Base-by-base conservation (phyloP, 2,113 vertebrate species). In the Semnornis frantzii region DNA sequence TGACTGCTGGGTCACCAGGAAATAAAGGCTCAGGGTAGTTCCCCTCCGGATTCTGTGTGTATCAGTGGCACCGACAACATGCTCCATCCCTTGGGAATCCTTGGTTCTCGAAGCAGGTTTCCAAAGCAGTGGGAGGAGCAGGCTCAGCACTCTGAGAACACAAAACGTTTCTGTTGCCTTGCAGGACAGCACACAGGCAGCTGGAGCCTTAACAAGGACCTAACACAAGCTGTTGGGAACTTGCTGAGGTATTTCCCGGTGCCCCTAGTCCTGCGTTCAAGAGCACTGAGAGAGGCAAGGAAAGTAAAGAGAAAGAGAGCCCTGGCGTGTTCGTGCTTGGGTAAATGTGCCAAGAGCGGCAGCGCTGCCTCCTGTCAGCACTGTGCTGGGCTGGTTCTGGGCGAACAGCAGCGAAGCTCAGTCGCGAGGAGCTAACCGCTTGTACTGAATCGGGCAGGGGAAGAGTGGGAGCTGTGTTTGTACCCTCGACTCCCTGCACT, bases 301-400 rank as follows among this genome's bases (percentile, higher is more conserved):
- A 10, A 71, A 65, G 74, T 68, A 48, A 33, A 57, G 1, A 39
- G 69, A 91, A 70, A 52, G 73, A 57, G 58, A 80, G 59, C n/a
- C 87, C 58, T 79, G 31, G 69, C 15, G 31, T 63, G 81, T 71
- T 57, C 87, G 77, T 66, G 25, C 84, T 55, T 17, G 85, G 74
- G 7, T 83, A 50, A 91, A 69, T 78, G 54, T 42, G 37, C 65
- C 80, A 93, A 60, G 39, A 77, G 70, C 66, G 71, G 10, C 68
- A 46, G 28, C 19, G 30, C 76, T 90, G 85, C 78, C 77, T 86
- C 92, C 86, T 89, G 89, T 92, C 93, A 85, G 85, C 87, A 1
- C 77, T 92, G 95, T 52, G 14, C n/a, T 77, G 46, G 4, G 28
- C 12, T 77, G 82, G 60, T 93, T 76, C 86, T 88, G 84, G 64